phyloP scores from a whole-genome alignment of 2,113 vertebrate genomes.

The Pomatostomus ruficeps region DNA sequence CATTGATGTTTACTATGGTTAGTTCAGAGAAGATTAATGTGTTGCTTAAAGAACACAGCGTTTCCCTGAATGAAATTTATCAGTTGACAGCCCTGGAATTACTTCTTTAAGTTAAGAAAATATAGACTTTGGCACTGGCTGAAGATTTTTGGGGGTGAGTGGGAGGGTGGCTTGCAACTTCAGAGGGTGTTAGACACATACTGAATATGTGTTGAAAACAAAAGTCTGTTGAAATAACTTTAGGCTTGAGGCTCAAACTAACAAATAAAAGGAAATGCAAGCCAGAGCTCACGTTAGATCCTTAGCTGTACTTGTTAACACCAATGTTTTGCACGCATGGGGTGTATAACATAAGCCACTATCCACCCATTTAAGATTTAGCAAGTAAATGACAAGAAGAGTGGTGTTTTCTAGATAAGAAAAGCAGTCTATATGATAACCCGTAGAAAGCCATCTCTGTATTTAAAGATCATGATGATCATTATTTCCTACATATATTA shows the following conservation, averaged over 20 bases:
- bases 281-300: background rate
- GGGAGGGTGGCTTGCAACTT: conserved; percentile 36
- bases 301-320: background rate
- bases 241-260: background rate
- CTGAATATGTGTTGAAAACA: conserved; percentile 44
- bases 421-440: background rate
- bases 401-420: background rate
- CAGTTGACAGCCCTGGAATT: conserved; percentile 28
- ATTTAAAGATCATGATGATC: background rate
- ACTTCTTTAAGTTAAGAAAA: conserved; percentile 50
- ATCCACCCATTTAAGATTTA: background rate
- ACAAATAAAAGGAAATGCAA: conserved; percentile 35
- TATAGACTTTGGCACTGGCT: conserved; percentile 29
- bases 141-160: conserved; percentile 20
- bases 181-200: conserved; percentile 32
- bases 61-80: conserved; percentile 42
- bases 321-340: background rate
- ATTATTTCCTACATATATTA: background rate
- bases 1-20: conserved; percentile 32
- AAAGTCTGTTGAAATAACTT: conserved; percentile 25
- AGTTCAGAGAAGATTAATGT: conserved; percentile 36
- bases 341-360: background rate
- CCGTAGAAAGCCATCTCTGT: background rate
- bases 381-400: background rate
- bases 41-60: background rate